These are phyloP conservation scores for Hyalella azteca DNA, from an alignment of 2,888 invertebrate species.

Conservation along the genomic window DNA sequence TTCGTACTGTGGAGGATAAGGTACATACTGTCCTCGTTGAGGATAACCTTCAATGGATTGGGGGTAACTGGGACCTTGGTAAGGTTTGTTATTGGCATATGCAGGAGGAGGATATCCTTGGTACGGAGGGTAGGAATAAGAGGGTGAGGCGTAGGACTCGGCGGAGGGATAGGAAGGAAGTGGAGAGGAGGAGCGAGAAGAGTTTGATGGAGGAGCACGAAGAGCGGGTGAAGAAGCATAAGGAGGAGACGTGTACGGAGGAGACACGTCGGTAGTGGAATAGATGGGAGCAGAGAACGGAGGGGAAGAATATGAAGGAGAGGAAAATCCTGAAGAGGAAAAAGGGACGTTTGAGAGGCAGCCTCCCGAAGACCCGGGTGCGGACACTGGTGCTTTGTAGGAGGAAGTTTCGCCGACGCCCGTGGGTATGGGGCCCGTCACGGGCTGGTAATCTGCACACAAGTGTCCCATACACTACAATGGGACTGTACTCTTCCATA, in stretches of 20 bases:
- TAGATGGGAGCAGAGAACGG: slow-evolving; percentile 34
- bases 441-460: slow-evolving; percentile 56
- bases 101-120: background rate
- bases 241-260: slow-evolving; percentile 16
- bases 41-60: background rate
- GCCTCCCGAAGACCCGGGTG: background rate
- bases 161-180: slow-evolving; percentile 43
- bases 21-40: background rate
- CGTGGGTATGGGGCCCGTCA: slow-evolving; percentile 57
- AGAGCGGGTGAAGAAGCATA: background rate
- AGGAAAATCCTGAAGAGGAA: slow-evolving; percentile 6
- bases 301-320: slow-evolving; percentile 30
- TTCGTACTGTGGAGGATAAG: slow-evolving; percentile 8
- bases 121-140: background rate
- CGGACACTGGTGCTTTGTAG: slow-evolving; percentile 50
- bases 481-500: background rate
- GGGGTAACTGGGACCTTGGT: background rate
- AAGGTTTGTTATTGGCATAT: background rate
- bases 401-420: slow-evolving; percentile 47
- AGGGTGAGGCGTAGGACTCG: slow-evolving; percentile 50
- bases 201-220: background rate
- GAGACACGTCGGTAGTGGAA: slow-evolving; percentile 24
- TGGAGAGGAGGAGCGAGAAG: slow-evolving; percentile 24
- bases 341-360: slow-evolving; percentile 37
- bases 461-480: background rate